These are phyloP conservation scores for Dendrolimus kikuchii DNA, from an alignment of 1,140 invertebrate genomes.

Conservation along the genomic window DNA sequence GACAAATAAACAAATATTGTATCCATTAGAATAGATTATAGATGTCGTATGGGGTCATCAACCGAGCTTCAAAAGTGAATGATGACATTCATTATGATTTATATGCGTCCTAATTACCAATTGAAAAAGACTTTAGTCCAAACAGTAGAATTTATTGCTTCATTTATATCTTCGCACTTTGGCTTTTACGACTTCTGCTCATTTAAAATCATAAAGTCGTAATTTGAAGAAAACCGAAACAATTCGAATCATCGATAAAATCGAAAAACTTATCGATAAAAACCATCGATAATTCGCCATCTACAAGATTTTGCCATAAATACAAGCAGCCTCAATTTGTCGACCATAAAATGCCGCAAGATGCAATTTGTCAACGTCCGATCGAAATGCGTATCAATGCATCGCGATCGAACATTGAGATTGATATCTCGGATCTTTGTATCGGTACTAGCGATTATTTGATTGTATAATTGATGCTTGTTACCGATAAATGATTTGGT, in stretches of 20 bases:
- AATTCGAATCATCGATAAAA: conserved; percentile 13
- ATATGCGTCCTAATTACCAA: background rate
- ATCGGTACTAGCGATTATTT: conserved; percentile 41
- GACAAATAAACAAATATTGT: no score
- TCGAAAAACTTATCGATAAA: conserved; percentile 18
- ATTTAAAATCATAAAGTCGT: background rate
- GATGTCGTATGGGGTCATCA: no score
- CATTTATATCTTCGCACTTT: conserved; percentile 11
- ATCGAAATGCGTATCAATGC: conserved; percentile 44
- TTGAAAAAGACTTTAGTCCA: background rate
- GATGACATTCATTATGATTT: background rate
- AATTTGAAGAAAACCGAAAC: conserved; percentile 2
- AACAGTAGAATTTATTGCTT: conserved; percentile 10
- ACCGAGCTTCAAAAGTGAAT: background rate
- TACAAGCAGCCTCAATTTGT: conserved; percentile 53
- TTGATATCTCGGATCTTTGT: conserved; percentile 37
- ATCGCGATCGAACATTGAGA: conserved; percentile 34
- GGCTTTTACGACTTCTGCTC: conserved; percentile 3
- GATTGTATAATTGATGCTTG: conserved; percentile 22
- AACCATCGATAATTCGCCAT: conserved; percentile 24
- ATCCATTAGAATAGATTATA: no score
- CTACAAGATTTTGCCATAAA: conserved; percentile 25
- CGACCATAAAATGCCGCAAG: conserved; percentile 38
- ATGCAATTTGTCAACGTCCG: conserved; percentile 59
- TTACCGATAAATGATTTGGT: no score